Evolutionary conservation across 2,113 vertebrate species (phyloP), one percentile per base, ranked within the genome.

Genomic region (Chrysochloris asiatica): DNA sequence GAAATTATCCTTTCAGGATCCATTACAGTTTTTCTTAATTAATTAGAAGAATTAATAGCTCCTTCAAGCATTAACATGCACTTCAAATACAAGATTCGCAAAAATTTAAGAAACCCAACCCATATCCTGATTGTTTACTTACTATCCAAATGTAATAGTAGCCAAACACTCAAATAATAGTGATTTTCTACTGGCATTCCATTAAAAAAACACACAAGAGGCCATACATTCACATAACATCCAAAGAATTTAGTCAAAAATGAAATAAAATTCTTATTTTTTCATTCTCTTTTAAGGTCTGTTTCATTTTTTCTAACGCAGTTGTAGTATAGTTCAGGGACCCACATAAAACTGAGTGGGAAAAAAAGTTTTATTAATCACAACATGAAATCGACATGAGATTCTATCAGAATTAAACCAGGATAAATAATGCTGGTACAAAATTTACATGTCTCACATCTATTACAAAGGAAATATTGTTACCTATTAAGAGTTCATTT

Each of bases 321-420:
- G 19, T 71, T 26, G 67, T 86, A 21, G 41, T 26, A 67, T 47
- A 88, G 52, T 65, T 90, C 59, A 88, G 14, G 41, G 45, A 84
- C 41, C 43, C 50, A n/a, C 28, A 54, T 48, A 88, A 93, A 91
- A 94, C 59, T 48, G 38, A 85, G 38, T 56, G 28, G 33, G 59
- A 79, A 61, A 92, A 92, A 95, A 88, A 61, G 59, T 0, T 93
- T 97, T 96, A 96, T 97, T 97, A 76, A 94, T 90, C 76, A 81
- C 61, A 38, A 71, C 59, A 93, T 87, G 84, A 96, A 93, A 96
- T 50, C 54, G 93, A 94, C 83, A 88, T 28, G 47, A 94, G 38
- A 6, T n/a, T 1, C 33, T 76, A 88, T 63, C 81, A 86, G 22
- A 89, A 88, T 0, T 65, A 50, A 76, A 90, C 85, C 36, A 78